A percentile compares a stretch with the other conserved stretches of the same genome.
Evolutionary conservation across 2,797 vertebrate species (phyloP).

Genomic region (Synanceia verrucosa): DNA sequence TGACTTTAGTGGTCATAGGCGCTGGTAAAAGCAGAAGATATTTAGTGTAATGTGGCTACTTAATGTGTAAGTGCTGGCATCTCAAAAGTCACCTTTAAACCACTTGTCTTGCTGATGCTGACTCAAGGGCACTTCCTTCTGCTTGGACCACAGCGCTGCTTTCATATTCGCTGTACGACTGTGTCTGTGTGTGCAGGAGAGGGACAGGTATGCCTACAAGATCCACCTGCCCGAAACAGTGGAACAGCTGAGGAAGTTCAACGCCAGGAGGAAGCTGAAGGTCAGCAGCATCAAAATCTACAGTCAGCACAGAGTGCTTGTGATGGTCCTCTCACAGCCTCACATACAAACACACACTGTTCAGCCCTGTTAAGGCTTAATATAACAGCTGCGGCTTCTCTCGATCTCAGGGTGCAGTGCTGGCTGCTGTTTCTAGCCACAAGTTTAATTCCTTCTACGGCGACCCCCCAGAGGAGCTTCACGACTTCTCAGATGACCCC

Average conservation of each 20-base stretch:
- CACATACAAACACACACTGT: background rate
- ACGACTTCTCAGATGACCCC: slow-evolving; percentile 98
- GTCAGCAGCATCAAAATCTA: too few relatives aligned
- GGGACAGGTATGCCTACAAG: slow-evolving; percentile 99
- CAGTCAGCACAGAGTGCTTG: slow-evolving; percentile 5
- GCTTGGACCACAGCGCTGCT: slow-evolving; percentile 7
- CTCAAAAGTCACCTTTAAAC: slow-evolving; percentile 1
- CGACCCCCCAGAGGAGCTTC: slow-evolving; percentile 97
- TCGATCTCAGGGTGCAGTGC: slow-evolving; percentile 90
- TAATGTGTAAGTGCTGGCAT: rapidly evolving
- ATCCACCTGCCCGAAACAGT: slow-evolving; percentile 99
- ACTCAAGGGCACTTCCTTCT: slow-evolving; percentile 28
- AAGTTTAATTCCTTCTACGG: slow-evolving; percentile 99
- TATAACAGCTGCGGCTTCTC: background rate
- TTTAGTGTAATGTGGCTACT: background rate
- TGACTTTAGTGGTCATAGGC: too few relatives aligned
- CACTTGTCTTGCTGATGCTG: background rate
- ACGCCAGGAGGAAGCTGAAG: slow-evolving; percentile 98
- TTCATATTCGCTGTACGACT: slow-evolving; percentile 27
- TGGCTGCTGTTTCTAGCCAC: slow-evolving; percentile 99
- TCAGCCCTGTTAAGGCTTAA: background rate
- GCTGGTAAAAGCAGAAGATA: background rate
- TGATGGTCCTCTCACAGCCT: background rate
- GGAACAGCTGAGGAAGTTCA: slow-evolving; percentile 99
- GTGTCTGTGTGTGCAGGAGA: slow-evolving; percentile 82